Percentiles rank a stretch among this genome's conserved stretches.
Evolutionary conservation across 2,113 vertebrate genomes (phyloP).

Genomic region (Triplophysa tibetana): DNA sequence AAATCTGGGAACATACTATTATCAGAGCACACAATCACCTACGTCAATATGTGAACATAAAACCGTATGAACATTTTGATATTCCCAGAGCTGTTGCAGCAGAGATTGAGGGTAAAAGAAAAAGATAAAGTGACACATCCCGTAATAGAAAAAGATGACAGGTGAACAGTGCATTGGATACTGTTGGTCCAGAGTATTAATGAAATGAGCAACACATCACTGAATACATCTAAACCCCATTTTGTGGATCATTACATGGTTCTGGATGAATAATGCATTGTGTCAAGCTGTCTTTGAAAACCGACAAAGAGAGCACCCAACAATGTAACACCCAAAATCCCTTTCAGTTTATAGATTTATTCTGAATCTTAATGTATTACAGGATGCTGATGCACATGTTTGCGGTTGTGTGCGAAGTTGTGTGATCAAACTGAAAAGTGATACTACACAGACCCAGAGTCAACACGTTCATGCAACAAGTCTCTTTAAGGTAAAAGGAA

Average conservation of each 20-base stretch:
- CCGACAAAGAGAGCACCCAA: background rate
- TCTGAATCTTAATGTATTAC: too few relatives aligned
- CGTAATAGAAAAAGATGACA: background rate
- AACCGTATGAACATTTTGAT: conserved; percentile 1
- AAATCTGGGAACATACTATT: conserved; percentile 17
- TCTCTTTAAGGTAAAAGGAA: too few relatives aligned
- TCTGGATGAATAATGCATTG: background rate
- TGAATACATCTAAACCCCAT: background rate
- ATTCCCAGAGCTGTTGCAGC: background rate
- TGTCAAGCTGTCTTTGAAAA: background rate
- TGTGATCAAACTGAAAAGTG: too few relatives aligned
- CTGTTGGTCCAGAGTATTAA: too few relatives aligned
- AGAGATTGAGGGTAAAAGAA: background rate
- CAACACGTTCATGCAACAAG: too few relatives aligned
- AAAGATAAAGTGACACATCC: background rate
- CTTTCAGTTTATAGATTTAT: too few relatives aligned
- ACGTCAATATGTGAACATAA: conserved; percentile 4
- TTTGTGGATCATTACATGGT: background rate
- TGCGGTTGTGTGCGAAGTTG: too few relatives aligned
- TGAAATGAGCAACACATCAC: background rate
- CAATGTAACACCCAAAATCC: background rate
- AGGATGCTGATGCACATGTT: too few relatives aligned
- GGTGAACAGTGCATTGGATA: background rate
- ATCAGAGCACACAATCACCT: background rate
- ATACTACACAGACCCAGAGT: too few relatives aligned